Evolutionary conservation across 1,140 invertebrate genomes (phyloP).

Genomic region (Cyclargus thomasi): DNA sequence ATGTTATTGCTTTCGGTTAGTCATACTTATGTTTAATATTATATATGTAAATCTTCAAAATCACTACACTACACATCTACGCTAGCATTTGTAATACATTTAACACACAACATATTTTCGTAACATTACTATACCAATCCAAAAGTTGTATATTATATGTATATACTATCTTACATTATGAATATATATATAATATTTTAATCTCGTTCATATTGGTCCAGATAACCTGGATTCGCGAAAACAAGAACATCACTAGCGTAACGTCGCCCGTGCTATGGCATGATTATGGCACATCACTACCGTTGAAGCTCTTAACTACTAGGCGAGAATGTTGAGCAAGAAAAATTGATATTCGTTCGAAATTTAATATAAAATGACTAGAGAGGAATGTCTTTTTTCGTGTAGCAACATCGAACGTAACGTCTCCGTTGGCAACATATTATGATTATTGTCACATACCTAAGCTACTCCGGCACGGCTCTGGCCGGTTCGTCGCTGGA

Average conservation of each 20-base stretch:
- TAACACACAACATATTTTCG: conserved; percentile 65
- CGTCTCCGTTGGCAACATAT: conserved; percentile 57
- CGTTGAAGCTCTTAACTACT: conserved; percentile 52
- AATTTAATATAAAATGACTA: conserved; percentile 54
- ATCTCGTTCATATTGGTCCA: conserved; percentile 63
- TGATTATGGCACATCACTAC: conserved; percentile 63
- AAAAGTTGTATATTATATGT: conserved; percentile 72
- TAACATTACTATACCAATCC: conserved; percentile 68
- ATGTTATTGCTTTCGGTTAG: conserved; percentile 71
- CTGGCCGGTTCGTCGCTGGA: not conserved
- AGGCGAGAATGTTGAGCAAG: conserved; percentile 68
- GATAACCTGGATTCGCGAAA: conserved; percentile 55
- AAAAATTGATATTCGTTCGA: conserved; percentile 18
- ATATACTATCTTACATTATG: conserved; percentile 62
- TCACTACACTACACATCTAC: conserved; percentile 68
- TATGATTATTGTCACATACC: conserved; percentile 68
- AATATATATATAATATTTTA: conserved; percentile 40
- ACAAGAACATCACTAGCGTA: conserved; percentile 36
- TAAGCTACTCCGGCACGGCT: conserved; percentile 46
- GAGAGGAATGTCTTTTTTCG: conserved; percentile 61
- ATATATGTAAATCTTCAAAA: conserved; percentile 74
- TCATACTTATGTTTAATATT: conserved; percentile 57
- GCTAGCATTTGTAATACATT: conserved; percentile 67
- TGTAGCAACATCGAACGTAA: conserved; percentile 50
- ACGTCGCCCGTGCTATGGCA: conserved; percentile 41